phyloP scores from a whole-genome alignment of 1,140 invertebrate genomes.

The Polyergus mexicanus region DNA sequence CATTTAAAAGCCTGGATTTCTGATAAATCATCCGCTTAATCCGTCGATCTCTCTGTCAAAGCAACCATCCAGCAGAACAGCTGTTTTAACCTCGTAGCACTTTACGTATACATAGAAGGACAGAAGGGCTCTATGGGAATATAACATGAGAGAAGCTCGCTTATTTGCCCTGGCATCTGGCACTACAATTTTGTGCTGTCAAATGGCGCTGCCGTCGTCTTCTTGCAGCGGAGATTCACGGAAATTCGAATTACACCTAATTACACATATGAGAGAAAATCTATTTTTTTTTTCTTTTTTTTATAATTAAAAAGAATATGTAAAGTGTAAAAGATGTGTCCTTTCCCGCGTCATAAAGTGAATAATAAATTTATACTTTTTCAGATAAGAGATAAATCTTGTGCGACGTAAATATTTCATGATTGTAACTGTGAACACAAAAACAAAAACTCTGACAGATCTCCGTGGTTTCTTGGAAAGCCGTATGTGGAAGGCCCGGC shows the following conservation, averaged over 20 bases:
- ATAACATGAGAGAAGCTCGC: not conserved
- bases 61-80: slow-evolving; percentile 81
- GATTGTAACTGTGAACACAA: no score
- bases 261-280: no score
- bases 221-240: not conserved
- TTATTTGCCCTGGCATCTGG: not conserved
- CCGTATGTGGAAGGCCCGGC: not conserved
- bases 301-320: no score
- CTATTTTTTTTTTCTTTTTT: no score
- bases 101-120: slow-evolving; percentile 53
- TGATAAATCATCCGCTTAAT: slow-evolving; percentile 85
- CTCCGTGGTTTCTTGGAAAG: no score
- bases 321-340: no score
- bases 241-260: no score
- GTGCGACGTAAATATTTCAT: no score
- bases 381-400: no score
- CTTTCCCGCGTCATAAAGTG: no score
- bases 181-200: slow-evolving; percentile 40
- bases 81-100: slow-evolving; percentile 71
- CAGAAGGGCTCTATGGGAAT: slow-evolving; percentile 13
- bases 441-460: no score
- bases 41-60: slow-evolving; percentile 78
- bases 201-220: slow-evolving; percentile 34
- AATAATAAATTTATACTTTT: no score
- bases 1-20: slow-evolving; percentile 85